phyloP scores from a whole-genome alignment of 2,888 invertebrate species.

The Imbricaverruca yamaguchii region DNA sequence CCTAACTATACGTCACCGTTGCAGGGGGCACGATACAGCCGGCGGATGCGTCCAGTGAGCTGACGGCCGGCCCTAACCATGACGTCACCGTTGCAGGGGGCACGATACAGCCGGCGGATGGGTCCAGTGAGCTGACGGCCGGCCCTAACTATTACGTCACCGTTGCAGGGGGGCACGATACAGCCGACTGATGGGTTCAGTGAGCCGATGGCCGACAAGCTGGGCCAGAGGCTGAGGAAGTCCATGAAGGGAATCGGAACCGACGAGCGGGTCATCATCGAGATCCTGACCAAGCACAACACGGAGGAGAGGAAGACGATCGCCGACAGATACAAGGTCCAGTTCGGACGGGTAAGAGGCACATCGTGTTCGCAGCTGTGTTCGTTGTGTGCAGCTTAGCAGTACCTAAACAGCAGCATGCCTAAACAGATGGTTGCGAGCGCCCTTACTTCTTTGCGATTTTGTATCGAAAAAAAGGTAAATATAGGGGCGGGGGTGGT shows the following conservation, averaged over 20 bases:
- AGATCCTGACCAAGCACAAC: slow-evolving; percentile 42
- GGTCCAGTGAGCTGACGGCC: neutral
- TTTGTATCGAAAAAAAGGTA: too few relatives aligned
- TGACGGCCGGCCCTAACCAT: neutral
- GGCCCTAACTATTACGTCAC: neutral
- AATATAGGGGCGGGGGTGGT: too few relatives aligned
- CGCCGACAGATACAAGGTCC: slow-evolving; percentile 42
- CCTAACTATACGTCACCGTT: neutral
- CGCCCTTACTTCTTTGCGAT: too few relatives aligned
- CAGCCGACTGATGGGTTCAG: neutral
- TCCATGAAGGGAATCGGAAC: slow-evolving; percentile 41
- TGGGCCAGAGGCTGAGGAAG: slow-evolving; percentile 30
- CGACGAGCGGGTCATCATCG: slow-evolving; percentile 42
- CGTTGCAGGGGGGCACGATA: neutral
- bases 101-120: neutral
- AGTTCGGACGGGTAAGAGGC: slow-evolving; percentile 44
- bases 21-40: neutral
- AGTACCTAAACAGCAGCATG: too few relatives aligned
- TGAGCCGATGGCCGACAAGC: neutral
- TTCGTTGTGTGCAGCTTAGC: too few relatives aligned
- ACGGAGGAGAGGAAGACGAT: slow-evolving; percentile 45
- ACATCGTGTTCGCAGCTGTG: too few relatives aligned
- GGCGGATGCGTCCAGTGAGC: neutral
- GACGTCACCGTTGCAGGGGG: neutral
- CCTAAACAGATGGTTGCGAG: too few relatives aligned